Percentiles rank a stretch among this genome's conserved stretches.
Evolutionary conservation across 2,113 vertebrate genomes (phyloP).

Genomic region (Coreoperca whiteheadi): DNA sequence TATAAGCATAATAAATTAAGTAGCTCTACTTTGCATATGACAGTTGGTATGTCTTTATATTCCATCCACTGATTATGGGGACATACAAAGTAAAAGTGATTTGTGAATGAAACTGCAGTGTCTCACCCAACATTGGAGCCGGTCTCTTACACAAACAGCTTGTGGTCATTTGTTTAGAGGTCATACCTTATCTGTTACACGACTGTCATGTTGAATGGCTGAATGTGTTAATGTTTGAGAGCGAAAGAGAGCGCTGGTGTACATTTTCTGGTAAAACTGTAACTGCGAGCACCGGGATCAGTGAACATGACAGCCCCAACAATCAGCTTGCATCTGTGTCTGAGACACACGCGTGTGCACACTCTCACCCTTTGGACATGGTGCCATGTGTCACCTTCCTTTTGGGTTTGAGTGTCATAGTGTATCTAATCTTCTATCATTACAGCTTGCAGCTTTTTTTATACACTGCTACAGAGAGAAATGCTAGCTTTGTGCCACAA

Average conservation of each 20-base stretch:
- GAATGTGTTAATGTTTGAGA: constrained; percentile 2
- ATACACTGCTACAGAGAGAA: not conserved
- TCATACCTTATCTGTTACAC: not conserved
- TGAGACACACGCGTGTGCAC: not conserved
- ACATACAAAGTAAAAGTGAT: not conserved
- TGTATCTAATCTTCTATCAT: not conserved
- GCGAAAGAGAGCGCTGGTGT: not conserved
- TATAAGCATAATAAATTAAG: not conserved
- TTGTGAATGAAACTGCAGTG: not conserved
- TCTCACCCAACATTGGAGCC: not conserved
- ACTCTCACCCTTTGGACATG: not conserved
- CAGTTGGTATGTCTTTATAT: not conserved
- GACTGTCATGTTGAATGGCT: not conserved
- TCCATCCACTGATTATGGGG: not conserved
- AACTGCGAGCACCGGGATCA: not conserved
- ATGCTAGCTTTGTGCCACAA: not conserved
- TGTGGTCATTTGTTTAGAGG: not conserved
- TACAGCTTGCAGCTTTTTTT: not conserved
- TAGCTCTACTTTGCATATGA: not conserved
- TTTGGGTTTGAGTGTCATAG: not conserved
- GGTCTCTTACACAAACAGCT: not conserved
- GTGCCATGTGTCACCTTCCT: constrained; percentile 12
- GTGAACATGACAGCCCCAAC: constrained; percentile 27
- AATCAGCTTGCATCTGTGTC: not conserved
- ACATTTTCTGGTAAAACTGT: not conserved